phyloP scores from a whole-genome alignment of 2,888 invertebrate genomes.

The Chaetogeoica ovagalla region DNA sequence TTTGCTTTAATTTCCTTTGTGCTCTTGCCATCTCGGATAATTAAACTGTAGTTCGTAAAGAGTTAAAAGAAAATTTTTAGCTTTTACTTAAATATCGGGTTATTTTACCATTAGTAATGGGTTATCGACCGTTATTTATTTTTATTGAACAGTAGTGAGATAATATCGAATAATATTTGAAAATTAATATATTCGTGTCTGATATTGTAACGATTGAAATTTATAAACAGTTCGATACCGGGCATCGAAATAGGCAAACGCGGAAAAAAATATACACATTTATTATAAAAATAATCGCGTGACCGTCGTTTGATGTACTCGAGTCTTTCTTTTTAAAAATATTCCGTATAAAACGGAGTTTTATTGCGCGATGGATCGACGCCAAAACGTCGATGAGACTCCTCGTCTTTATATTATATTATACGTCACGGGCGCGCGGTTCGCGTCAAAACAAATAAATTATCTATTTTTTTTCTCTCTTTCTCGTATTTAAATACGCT shows the following conservation, averaged over 20 bases:
- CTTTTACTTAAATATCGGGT: too few species aligned
- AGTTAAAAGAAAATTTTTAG: too few species aligned
- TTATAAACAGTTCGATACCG: background rate
- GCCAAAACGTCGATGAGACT: slow-evolving; percentile 29
- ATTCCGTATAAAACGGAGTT: slow-evolving; percentile 43
- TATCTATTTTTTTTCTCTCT: slow-evolving; percentile 24
- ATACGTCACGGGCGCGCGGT: slow-evolving; percentile 25
- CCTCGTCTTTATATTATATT: slow-evolving; percentile 32
- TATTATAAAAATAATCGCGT: slow-evolving; percentile 23
- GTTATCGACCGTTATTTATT: too few species aligned
- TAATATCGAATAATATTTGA: too few species aligned
- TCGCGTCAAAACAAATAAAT: slow-evolving; percentile 35
- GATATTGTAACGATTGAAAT: background rate
- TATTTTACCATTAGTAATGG: too few species aligned
- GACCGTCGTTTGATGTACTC: slow-evolving; percentile 30
- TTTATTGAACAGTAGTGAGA: too few species aligned
- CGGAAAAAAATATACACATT: slow-evolving; percentile 10
- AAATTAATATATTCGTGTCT: too few species aligned
- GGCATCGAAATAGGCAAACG: background rate
- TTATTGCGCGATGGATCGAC: slow-evolving; percentile 32
- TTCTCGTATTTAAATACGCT: slow-evolving; percentile 1
- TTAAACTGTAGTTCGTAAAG: too few species aligned
- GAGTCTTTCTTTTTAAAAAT: slow-evolving; percentile 30
- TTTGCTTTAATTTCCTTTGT: too few species aligned
- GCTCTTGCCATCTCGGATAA: too few species aligned